These are phyloP conservation scores for Emberiza fucata DNA, from an alignment of 2,113 vertebrate genomes.

Conservation along the genomic window DNA sequence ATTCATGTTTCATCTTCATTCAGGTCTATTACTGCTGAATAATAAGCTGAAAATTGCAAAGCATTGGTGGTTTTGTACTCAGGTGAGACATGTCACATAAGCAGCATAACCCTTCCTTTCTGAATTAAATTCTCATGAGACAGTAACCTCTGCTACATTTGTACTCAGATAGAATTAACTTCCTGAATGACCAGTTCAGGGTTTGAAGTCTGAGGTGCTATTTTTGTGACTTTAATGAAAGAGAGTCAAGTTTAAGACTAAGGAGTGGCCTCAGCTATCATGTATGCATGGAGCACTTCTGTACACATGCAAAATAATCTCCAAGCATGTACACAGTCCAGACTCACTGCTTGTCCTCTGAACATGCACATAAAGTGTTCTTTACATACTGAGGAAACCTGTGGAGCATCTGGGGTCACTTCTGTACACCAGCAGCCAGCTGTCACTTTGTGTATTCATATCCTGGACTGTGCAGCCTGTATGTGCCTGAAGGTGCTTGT, in stretches of 20 bases:
- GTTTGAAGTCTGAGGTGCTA: neutral
- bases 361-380: neutral
- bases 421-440: neutral
- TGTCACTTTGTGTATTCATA: neutral
- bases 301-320: neutral
- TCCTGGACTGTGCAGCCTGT: neutral
- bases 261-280: neutral
- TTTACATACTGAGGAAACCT: neutral
- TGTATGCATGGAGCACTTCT: rapidly evolving
- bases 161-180: neutral
- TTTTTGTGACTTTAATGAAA: neutral
- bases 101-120: neutral
- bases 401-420: neutral
- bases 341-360: neutral
- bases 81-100: neutral
- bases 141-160: neutral
- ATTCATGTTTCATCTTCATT: neutral
- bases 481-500: neutral
- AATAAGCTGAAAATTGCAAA: neutral
- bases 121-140: neutral
- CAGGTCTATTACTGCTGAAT: neutral
- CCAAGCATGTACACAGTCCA: neutral
- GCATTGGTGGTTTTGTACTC: neutral
- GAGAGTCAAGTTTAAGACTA: neutral
- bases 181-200: neutral